Conservation (phyloP, 2,113 vertebrate genomes). For the Hiodon alosoides region DNA sequence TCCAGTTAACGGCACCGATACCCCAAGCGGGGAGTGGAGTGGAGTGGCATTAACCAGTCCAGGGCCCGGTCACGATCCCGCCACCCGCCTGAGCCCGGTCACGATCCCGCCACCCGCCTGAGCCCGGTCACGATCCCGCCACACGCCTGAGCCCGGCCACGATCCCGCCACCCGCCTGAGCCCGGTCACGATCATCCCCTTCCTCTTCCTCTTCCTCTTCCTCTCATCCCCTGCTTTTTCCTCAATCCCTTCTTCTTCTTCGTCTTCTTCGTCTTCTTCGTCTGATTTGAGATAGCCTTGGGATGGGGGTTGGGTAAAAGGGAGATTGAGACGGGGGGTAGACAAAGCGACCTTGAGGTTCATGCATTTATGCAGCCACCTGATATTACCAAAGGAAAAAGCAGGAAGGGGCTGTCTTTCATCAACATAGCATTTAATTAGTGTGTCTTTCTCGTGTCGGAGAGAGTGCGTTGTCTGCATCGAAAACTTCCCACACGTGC, state of each 20-base stretch:
- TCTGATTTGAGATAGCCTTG: not conserved
- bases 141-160: not conserved
- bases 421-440: not conserved
- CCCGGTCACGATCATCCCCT: conserved; percentile 5
- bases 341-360: not conserved
- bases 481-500: too few relatives aligned
- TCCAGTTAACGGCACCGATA: conserved; percentile 53
- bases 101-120: not conserved
- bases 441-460: too few relatives aligned
- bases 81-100: not conserved
- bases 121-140: not conserved
- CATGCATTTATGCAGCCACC: not conserved
- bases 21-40: conserved; percentile 18
- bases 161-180: not conserved
- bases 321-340: not conserved
- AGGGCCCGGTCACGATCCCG: not conserved
- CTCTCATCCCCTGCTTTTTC: not conserved
- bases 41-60: not conserved
- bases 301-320: not conserved
- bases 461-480: too few relatives aligned
- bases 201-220: not conserved
- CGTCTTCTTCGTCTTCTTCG: not conserved
- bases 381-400: not conserved
- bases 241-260: not conserved
- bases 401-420: not conserved